Conservation (phyloP, 2,888 invertebrate genomes). For the Tipula lateralis region DNA sequence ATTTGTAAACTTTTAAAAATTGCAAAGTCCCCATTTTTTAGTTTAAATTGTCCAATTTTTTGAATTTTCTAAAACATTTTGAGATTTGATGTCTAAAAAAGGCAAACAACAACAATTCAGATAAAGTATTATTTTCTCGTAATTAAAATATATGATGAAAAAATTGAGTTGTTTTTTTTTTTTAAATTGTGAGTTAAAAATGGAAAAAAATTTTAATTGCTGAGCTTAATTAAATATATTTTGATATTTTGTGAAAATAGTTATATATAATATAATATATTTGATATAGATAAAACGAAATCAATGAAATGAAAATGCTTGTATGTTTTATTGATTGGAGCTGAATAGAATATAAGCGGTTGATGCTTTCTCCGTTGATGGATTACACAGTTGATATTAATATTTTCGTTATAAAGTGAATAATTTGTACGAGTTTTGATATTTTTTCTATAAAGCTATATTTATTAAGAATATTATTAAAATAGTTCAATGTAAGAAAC, state of each 20-base stretch:
- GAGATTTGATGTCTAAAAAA: conserved; percentile 11
- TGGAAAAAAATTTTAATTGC: background rate
- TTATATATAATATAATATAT: background rate
- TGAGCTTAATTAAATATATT: background rate
- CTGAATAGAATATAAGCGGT: background rate
- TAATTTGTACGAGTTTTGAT: too few relatives aligned
- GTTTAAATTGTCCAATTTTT: background rate
- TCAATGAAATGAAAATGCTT: conserved; percentile 24
- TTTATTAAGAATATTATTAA: too few relatives aligned
- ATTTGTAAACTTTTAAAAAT: background rate
- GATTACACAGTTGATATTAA: background rate
- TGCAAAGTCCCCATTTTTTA: background rate
- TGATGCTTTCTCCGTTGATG: background rate
- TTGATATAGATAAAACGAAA: conserved; percentile 7
- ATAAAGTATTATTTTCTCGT: conserved; percentile 13
- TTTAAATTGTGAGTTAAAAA: conserved; percentile 12
- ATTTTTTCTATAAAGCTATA: too few relatives aligned
- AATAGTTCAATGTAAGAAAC: too few relatives aligned
- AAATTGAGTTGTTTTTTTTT: background rate
- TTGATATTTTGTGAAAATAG: background rate
- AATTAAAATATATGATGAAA: conserved; percentile 19
- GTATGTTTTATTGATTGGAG: background rate
- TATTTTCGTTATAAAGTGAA: conserved; percentile 13
- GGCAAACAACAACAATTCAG: conserved; percentile 9
- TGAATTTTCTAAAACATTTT: conserved; percentile 13